Conservation (phyloP, 2,797 vertebrate genomes). For the Macrochelys suwanniensis region DNA sequence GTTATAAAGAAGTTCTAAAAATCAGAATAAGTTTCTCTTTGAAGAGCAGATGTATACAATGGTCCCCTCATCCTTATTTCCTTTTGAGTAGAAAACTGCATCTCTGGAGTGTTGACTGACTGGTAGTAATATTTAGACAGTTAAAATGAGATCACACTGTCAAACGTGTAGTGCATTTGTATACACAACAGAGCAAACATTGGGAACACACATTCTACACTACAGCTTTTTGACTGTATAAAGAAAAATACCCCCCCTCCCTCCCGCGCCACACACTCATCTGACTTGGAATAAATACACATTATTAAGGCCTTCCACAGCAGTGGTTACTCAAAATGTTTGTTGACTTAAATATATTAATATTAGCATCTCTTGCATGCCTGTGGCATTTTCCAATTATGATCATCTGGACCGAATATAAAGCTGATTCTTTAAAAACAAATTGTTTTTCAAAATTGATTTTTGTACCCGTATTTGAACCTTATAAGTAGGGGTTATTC, state of each 20-base stretch:
- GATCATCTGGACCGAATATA: not conserved
- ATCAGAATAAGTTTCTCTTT: not conserved
- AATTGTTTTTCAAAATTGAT: not conserved
- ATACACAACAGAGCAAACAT: not conserved
- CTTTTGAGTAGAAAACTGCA: constrained; percentile 13
- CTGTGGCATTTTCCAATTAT: not conserved
- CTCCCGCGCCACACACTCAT: not conserved
- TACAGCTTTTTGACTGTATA: not conserved
- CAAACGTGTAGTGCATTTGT: not conserved
- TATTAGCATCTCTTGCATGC: not conserved
- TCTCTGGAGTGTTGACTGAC: not conserved
- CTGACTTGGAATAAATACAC: not conserved
- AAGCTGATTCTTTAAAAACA: not conserved
- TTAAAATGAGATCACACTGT: not conserved
- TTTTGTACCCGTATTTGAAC: not conserved
- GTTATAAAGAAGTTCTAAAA: not conserved
- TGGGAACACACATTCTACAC: not conserved
- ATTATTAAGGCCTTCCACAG: not conserved
- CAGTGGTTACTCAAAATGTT: rapidly evolving
- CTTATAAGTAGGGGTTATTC: rapidly evolving
- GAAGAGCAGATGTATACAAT: not conserved
- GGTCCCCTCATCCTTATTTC: not conserved
- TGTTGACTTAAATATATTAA: not conserved
- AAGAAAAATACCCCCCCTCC: not conserved
- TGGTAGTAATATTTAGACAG: not conserved